Percentiles rank a stretch among this genome's conserved stretches.
These are phyloP conservation scores for Lasioglossum albipes DNA, from an alignment of 1,140 invertebrate genomes.

Conservation along the genomic window DNA sequence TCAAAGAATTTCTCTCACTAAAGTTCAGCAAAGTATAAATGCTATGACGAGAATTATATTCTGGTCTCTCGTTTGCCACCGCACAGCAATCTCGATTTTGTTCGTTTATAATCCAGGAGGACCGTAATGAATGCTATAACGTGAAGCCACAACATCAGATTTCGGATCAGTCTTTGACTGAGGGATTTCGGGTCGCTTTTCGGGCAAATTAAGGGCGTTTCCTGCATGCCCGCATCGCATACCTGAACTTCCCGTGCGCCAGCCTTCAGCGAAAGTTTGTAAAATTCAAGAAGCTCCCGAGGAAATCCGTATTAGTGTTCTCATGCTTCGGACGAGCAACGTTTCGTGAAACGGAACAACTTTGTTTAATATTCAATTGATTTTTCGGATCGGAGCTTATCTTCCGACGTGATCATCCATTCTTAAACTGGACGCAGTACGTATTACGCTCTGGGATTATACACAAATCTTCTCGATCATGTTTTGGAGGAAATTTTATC, in stretches of 20 bases:
- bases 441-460: too few species aligned
- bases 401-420: too few species aligned
- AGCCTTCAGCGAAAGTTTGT: not conserved
- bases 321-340: not conserved
- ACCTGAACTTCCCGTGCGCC: not conserved
- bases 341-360: too few species aligned
- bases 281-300: not conserved
- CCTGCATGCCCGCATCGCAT: not conserved
- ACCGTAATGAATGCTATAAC: not conserved
- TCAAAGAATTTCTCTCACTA: too few species aligned
- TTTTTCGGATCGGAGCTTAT: too few species aligned
- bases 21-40: too few species aligned
- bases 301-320: not conserved
- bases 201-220: not conserved
- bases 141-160: not conserved
- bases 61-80: not conserved
- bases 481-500: too few species aligned
- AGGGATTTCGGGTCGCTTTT: not conserved
- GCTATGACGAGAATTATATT: too few species aligned
- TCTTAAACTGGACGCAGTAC: too few species aligned
- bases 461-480: too few species aligned
- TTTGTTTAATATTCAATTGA: too few species aligned
- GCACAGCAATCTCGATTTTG: not conserved
- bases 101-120: not conserved
- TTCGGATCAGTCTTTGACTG: not conserved